Base-by-base conservation (phyloP, 1,140 invertebrate species). In the Mylabris phalerata region DNA sequence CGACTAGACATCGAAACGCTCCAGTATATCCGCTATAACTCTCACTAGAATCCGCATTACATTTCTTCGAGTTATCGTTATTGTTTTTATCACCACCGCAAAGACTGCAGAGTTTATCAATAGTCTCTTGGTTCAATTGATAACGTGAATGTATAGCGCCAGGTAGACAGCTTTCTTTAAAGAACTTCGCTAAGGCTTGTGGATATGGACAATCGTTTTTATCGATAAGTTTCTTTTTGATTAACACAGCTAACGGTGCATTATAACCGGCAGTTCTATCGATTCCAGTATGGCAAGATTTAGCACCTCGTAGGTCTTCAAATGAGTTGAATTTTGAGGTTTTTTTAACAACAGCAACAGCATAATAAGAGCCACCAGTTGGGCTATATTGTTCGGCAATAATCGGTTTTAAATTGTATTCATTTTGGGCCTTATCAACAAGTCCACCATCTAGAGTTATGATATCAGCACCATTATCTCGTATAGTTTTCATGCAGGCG, bases 401-500 rank as follows among this genome's bases (percentile, higher is more conserved):
- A 4, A 84, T 75, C 1, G 81, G 78, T 52, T 70, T 70, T 3
- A 76, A 67, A 27, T 77, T 76, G 60, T 73, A 80, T 3, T 80
- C 67, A 56, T 73, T 75, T 13, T 79, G 78, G 3, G 80, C 84
- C 26, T 73, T 75, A 55, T 79, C 80, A 0, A 81, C 80, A 38
- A 80, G 76, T 26, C 80, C 82, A 1, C 82, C 79, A 57, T 83
- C 80, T 1, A 86, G 50, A 1, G 79, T 77, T n/a, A 84, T 78
- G n/a, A 88, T 64, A 62, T 88, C 84, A 4, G 82, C 82, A 4
- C 78, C 71, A 49, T 80, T 78, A 48, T 79, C 71, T 61, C 82
- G 75, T 43, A 93, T 79, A 9, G 79, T 78, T 49, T 83, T 77
- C 61, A 92, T 75, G 68, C 91, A 95, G 6, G 82, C 80, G 0